These are phyloP conservation scores for Anodontia alba DNA, from an alignment of 2,888 invertebrate genomes.

Conservation along the genomic window DNA sequence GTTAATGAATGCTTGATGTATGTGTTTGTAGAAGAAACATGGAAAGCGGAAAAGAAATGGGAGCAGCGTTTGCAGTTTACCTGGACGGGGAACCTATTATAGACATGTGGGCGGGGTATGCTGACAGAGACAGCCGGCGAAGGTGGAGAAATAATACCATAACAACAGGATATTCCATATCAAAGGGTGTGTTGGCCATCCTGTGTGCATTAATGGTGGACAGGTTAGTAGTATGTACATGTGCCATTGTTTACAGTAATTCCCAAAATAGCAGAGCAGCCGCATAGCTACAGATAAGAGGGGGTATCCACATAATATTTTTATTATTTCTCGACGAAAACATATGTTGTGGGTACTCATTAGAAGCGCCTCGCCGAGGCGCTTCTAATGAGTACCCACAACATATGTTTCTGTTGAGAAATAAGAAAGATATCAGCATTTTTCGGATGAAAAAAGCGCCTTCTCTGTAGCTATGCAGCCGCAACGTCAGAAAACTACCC, in stretches of 20 bases:
- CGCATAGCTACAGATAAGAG: too few relatives aligned
- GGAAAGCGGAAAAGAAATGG: slow-evolving; percentile 66
- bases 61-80: slow-evolving; percentile 77
- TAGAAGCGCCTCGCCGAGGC: too few relatives aligned
- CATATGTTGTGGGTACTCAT: too few relatives aligned
- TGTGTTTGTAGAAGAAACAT: slow-evolving; percentile 30
- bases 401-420: too few relatives aligned
- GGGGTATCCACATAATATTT: too few relatives aligned
- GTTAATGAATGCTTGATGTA: too few relatives aligned
- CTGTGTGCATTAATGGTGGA: slow-evolving; percentile 82
- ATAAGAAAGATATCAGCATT: too few relatives aligned
- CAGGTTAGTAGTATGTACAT: slow-evolving; percentile 45
- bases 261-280: slow-evolving; percentile 10
- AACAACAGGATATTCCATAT: slow-evolving; percentile 62
- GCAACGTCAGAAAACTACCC: too few relatives aligned
- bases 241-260: slow-evolving; percentile 65
- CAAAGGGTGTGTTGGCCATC: slow-evolving; percentile 72
- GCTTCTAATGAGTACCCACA: too few relatives aligned
- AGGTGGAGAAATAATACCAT: slow-evolving; percentile 77
- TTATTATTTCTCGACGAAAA: too few relatives aligned
- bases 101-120: slow-evolving; percentile 81
- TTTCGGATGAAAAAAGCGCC: too few relatives aligned
- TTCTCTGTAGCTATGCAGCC: too few relatives aligned
- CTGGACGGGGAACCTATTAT: slow-evolving; percentile 75
- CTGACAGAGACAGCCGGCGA: slow-evolving; percentile 65